Evolutionary conservation across 2,888 invertebrate genomes (phyloP).

Genomic region (Drosophila kambysellisi): DNA sequence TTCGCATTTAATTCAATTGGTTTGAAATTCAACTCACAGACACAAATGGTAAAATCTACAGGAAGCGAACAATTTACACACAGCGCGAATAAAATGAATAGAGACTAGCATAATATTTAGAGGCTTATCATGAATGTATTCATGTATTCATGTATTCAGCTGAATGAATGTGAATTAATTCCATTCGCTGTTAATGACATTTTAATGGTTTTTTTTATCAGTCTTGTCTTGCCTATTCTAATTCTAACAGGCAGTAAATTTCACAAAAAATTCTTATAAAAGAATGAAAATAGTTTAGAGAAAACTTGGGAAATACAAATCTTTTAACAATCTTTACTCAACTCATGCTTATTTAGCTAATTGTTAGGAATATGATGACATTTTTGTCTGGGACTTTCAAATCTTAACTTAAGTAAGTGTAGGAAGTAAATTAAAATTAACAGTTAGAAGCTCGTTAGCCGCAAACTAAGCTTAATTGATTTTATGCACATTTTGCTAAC

Average conservation of each 20-base stretch:
- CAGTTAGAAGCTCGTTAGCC: slow-evolving; percentile 46
- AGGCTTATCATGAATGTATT: slow-evolving; percentile 3
- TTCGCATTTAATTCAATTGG: slow-evolving; percentile 74
- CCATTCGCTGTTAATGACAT: background rate
- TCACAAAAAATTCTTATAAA: background rate
- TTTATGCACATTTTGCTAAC: background rate
- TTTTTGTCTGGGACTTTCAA: background rate
- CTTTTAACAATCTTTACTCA: slow-evolving; percentile 5
- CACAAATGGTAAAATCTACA: slow-evolving; percentile 51
- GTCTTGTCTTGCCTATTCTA: background rate
- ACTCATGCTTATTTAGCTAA: background rate
- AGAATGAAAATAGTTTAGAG: background rate
- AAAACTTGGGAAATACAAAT: background rate
- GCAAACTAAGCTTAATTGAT: background rate
- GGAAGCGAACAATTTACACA: slow-evolving; percentile 70
- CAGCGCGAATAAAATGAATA: slow-evolving; percentile 41
- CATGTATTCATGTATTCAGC: background rate
- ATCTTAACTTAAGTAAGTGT: background rate
- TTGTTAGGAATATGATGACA: background rate
- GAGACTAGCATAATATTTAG: slow-evolving; percentile 22
- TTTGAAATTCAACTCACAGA: slow-evolving; percentile 65
- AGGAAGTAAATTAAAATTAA: background rate
- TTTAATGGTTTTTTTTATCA: slow-evolving; percentile 3
- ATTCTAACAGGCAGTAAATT: background rate
- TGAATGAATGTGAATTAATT: slow-evolving; percentile 1